Evolutionary conservation across 2,797 vertebrate species (phyloP).

Genomic region (Emys orbicularis): DNA sequence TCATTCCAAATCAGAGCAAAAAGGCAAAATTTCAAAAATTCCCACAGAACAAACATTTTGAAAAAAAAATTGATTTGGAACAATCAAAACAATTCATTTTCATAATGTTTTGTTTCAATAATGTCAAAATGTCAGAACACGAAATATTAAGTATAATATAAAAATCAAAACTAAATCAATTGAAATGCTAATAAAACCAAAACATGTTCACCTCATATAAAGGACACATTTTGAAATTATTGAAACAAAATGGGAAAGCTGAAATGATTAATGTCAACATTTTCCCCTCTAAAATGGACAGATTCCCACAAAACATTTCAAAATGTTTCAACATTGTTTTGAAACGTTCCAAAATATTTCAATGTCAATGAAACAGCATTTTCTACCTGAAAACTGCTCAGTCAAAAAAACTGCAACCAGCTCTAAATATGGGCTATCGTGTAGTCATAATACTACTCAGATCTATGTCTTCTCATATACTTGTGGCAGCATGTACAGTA

Average conservation of each 20-base stretch:
- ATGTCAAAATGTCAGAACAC: not conserved
- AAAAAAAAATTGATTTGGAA: not conserved
- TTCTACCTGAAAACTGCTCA: not conserved
- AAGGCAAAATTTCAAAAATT: not conserved
- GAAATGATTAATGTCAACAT: not conserved
- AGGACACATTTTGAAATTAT: not conserved
- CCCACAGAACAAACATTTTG: not conserved
- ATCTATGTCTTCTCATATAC: not conserved
- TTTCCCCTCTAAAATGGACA: not conserved
- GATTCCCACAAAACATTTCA: not conserved
- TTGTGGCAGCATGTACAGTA: not conserved
- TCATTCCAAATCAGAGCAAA: not conserved
- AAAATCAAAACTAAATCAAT: not conserved
- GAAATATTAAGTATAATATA: not conserved
- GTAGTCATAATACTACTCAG: not conserved
- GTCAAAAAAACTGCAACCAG: not conserved
- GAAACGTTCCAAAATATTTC: not conserved
- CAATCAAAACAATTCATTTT: not conserved
- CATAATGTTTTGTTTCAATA: not conserved
- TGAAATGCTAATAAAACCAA: not conserved
- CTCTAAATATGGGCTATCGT: not conserved
- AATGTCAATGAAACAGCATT: fast-evolving
- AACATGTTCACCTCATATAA: not conserved
- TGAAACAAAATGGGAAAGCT: not conserved
- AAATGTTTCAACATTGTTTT: fast-evolving